Conservation (phyloP, 2,888 invertebrate species). For the Dione juno region DNA sequence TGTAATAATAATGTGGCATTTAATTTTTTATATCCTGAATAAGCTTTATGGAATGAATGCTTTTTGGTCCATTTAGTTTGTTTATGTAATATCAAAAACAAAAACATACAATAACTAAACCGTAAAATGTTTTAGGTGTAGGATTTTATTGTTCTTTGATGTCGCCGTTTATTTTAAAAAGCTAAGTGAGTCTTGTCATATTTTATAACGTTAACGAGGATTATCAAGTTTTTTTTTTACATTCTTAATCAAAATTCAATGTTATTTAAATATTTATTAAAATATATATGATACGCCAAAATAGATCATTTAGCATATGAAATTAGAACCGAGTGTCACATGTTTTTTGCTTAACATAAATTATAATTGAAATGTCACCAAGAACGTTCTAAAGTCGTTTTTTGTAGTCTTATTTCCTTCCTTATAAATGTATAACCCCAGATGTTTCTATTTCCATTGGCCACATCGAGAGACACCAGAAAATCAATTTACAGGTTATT, state of each 20-base stretch:
- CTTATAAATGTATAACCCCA: constrained; percentile 55
- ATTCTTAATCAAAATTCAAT: constrained; percentile 21
- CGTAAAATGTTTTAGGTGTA: constrained; percentile 25
- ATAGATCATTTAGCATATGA: constrained; percentile 41
- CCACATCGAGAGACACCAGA: constrained; percentile 56
- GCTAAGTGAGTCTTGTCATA: constrained; percentile 36
- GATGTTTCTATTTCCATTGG: constrained; percentile 60
- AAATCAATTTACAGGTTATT: constrained; percentile 74
- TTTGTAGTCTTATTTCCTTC: constrained; percentile 65
- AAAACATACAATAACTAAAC: background rate
- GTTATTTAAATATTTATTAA: constrained; percentile 27
- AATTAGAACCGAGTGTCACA: constrained; percentile 40
- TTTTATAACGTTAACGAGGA: constrained; percentile 34
- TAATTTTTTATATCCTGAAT: background rate
- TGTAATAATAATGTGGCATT: background rate
- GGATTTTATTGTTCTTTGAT: constrained; percentile 42
- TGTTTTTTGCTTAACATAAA: constrained; percentile 48
- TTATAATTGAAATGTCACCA: constrained; percentile 61
- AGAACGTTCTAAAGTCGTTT: constrained; percentile 54
- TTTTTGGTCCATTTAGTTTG: constrained; percentile 7
- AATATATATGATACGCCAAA: constrained; percentile 35
- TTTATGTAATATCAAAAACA: constrained; percentile 14
- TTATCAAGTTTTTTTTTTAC: constrained; percentile 17
- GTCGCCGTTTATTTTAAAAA: constrained; percentile 43
- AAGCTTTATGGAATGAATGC: background rate